Evolutionary conservation across 2,113 vertebrate species (phyloP), one percentile per base, ranked within the genome.

Genomic region (Leptosomus discolor): DNA sequence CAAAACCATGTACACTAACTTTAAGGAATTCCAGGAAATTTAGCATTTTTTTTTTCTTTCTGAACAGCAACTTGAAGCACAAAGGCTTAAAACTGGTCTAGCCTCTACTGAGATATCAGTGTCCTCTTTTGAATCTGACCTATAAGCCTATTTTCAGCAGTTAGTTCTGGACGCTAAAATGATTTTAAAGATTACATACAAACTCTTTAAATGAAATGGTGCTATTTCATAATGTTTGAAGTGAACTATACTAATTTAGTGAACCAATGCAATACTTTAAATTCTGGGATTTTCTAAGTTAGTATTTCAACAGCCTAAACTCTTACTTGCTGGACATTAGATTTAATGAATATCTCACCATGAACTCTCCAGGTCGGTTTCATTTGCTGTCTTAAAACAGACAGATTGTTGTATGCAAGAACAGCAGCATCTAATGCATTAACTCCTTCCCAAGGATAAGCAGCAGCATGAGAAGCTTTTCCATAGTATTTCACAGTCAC

Each of bases 351-450:
- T 73, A 87, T 91, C 97, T 97, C 98, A 99, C 99, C 99, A 84
- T 99, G 99, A 97, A 98, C 97, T 98, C 98, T 99, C 99, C 99
- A 99, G 86, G 98, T 97, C 54, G 99, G 99, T 96, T 98, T 99
- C 97, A 99, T 98, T 94, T 99, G 99, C 97, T 99, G 99, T 93
- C 99, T 98, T 95, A 99, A 98, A 61, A 98, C 97, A 93, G 99
- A 99, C 88, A 99, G 85, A 95, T 99, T 99, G 98, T 98, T 99
- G 96, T 99, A 99, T 39, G 99, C 99, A 68, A 99, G 98, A 88
- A 99, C 98, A 39, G 99, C 99, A 79, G 99, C 99, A 96, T 99
- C 99, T 97, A 99, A 98, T 48, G 99, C 99, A 82, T 99, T 99
- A 63, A 99, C 94, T 92, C 99, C 99, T 97, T 99, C 98, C 99